A percentile compares a stretch with the other conserved stretches of the same genome.
phyloP scores from a whole-genome alignment of 2,888 invertebrate species.

The Subacronicta megacephala region DNA sequence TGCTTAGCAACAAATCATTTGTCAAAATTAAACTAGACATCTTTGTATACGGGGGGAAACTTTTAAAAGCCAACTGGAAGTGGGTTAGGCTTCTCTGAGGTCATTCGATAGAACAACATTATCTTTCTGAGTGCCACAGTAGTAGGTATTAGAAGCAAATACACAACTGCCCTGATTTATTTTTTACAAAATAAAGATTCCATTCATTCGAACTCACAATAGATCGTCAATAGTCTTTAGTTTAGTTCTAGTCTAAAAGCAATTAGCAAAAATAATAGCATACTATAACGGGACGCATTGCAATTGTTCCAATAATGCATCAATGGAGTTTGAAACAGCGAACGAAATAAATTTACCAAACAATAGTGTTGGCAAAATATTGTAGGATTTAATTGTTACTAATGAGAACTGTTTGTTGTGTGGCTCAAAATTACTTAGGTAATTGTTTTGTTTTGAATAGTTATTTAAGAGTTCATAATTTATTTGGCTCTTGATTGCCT shows the following conservation, averaged over 20 bases:
- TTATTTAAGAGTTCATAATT: background rate
- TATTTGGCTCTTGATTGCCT: background rate
- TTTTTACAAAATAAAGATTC: background rate
- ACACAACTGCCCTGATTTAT: too few species aligned
- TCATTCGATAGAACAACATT: too few species aligned
- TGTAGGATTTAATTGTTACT: constrained; percentile 1
- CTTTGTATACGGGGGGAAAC: too few species aligned
- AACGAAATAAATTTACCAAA: constrained; percentile 3
- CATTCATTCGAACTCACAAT: background rate
- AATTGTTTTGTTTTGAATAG: background rate
- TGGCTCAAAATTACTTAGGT: background rate
- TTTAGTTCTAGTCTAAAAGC: too few species aligned
- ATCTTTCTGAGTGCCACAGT: too few species aligned
- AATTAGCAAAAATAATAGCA: constrained; percentile 26
- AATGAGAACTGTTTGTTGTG: constrained; percentile 1
- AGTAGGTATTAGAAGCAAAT: too few species aligned
- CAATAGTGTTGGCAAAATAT: constrained; percentile 1
- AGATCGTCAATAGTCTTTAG: background rate
- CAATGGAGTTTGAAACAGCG: constrained; percentile 9
- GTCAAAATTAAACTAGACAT: too few species aligned
- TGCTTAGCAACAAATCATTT: too few species aligned
- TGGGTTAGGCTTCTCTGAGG: too few species aligned
- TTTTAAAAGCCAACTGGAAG: too few species aligned
- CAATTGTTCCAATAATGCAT: background rate
- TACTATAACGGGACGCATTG: background rate